phyloP scores from a whole-genome alignment of 2,888 invertebrate genomes.

The Thera obeliscata region DNA sequence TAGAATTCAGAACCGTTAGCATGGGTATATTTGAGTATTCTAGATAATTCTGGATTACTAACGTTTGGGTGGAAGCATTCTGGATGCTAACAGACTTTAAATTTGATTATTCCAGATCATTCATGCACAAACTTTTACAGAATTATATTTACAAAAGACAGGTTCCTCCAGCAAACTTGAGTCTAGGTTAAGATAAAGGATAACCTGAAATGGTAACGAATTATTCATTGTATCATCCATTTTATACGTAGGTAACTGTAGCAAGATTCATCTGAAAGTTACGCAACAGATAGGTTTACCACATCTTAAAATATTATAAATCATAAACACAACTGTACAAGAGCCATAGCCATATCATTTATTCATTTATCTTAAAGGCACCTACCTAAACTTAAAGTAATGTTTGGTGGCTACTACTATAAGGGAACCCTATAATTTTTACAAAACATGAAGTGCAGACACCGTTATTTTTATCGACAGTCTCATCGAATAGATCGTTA shows the following conservation, averaged over 20 bases:
- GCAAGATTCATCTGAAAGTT: background rate
- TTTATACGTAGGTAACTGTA: background rate
- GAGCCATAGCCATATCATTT: conserved; percentile 22
- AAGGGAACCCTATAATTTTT: conserved; percentile 42
- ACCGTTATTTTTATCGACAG: conserved; percentile 43
- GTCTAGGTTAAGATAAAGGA: too few relatives aligned
- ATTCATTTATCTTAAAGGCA: conserved; percentile 17
- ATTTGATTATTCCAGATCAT: too few relatives aligned
- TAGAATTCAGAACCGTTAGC: too few relatives aligned
- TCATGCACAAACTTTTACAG: too few relatives aligned
- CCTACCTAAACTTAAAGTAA: conserved; percentile 26
- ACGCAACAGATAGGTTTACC: conserved; percentile 1
- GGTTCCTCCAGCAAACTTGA: too few relatives aligned
- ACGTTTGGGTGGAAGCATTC: too few relatives aligned
- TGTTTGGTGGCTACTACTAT: conserved; percentile 27
- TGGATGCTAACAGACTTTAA: too few relatives aligned
- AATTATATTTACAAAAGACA: too few relatives aligned
- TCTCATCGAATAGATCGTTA: conserved; percentile 43
- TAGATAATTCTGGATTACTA: too few relatives aligned
- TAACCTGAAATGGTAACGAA: too few relatives aligned
- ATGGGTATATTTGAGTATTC: too few relatives aligned
- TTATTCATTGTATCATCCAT: too few relatives aligned
- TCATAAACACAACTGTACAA: conserved; percentile 22
- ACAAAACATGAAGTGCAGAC: conserved; percentile 40
- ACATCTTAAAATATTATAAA: conserved; percentile 21